Conservation (phyloP, 2,113 vertebrate genomes). For the Hydrochoerus hydrochaeris region DNA sequence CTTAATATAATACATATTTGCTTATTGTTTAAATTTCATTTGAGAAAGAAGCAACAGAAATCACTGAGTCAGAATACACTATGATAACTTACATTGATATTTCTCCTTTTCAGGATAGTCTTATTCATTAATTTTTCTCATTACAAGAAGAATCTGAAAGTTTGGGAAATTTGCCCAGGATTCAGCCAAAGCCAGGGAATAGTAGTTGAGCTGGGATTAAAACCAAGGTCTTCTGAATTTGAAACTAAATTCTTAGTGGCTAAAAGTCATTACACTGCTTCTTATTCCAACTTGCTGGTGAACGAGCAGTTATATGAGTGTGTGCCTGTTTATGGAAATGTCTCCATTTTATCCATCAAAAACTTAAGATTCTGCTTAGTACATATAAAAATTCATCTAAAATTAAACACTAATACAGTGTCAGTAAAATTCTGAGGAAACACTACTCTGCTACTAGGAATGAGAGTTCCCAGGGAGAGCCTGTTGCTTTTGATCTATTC, state of each 20-base stretch:
- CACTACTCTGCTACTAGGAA: neutral
- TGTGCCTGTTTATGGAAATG: neutral
- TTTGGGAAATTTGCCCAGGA: neutral
- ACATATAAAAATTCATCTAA: conserved; percentile 2
- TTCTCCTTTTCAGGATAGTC: neutral
- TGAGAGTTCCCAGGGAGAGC: neutral
- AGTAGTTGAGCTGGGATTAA: neutral
- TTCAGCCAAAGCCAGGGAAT: neutral
- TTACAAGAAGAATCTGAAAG: neutral
- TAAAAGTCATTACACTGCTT: neutral
- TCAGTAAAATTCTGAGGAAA: neutral
- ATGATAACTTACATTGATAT: neutral
- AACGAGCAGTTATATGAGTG: neutral
- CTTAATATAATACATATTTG: neutral
- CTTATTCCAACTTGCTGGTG: neutral
- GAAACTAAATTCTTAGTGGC: neutral
- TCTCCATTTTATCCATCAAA: neutral
- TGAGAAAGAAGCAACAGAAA: neutral
- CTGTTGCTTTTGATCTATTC: neutral
- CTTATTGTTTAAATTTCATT: neutral
- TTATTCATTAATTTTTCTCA: neutral
- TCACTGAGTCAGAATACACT: neutral
- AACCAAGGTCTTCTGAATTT: neutral
- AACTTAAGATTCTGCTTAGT: neutral
- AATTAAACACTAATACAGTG: neutral